Base-by-base conservation (phyloP, 2,113 vertebrate species). In the Phalacrocorax aristotelis region DNA sequence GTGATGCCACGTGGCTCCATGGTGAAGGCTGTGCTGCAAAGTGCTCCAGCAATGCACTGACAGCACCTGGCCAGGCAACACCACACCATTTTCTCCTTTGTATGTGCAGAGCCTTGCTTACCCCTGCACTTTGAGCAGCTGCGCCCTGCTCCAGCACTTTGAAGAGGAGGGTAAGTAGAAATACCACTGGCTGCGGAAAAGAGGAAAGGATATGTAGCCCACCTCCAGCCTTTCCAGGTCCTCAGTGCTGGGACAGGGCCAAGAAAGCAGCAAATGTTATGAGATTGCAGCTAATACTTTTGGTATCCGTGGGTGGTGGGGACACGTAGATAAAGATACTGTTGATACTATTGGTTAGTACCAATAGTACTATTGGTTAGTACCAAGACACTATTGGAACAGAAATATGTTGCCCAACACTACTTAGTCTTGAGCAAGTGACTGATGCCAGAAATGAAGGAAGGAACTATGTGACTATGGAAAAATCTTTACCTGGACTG, bases 1-100 rank as follows among this genome's bases (percentile, higher is more conserved):
- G 27, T 55, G 40, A 62, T 52, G 29, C 60, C 14, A n/a, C 58
- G 66, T 0, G 0, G 13, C 26, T 87, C 60, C 26, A 12, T 0
- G 1, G 40, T 27, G 26, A 51, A 76, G 25, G 18, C 11, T 81
- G 51, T 3, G 0, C 23, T 48, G 9, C 68, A 52, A 32, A 69
- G 29, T 15, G 20, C 19, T 62, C 57, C 54, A 64, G 42, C 38
- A 79, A 29, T 29, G 38, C 15, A 42, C 10, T 48, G 49, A 30
- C 48, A 68, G 48, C 71, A 26, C 36, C 13, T 7, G 16, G 13
- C 15, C 29, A 22, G 42, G 38, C 29, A 68, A 32, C 8, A 26
- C 25, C 25, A 25, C 49, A 17, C 8, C 15, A 12, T n/a, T 64
- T 68, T 40, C 64, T 90, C 22, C 36, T 87, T 34, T 26, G 27